Percentiles rank a stretch among this genome's conserved stretches.
These are phyloP conservation scores for Hyphantria cunea DNA, from an alignment of 1,140 invertebrate species.

Conservation along the genomic window DNA sequence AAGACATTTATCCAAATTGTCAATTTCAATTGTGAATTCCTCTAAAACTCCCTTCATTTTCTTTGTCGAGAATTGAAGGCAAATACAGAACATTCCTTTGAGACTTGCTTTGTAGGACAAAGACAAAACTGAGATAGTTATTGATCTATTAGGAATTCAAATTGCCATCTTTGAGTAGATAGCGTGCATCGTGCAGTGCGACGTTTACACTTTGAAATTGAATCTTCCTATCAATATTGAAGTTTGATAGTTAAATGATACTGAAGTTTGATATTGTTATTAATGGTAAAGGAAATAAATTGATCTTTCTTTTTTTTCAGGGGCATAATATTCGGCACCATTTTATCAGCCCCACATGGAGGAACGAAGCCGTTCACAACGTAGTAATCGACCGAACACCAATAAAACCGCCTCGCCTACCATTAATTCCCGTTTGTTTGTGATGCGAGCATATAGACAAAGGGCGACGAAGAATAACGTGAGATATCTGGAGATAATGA, in stretches of 20 bases:
- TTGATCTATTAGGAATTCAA: slow-evolving; percentile 60
- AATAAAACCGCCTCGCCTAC: slow-evolving; percentile 43
- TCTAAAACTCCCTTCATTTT: slow-evolving; percentile 34
- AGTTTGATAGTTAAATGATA: too few species aligned
- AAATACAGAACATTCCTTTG: slow-evolving; percentile 32
- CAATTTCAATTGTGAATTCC: slow-evolving; percentile 39
- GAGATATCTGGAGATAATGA: slow-evolving; percentile 48
- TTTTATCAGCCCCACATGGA: too few species aligned
- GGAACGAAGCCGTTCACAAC: background rate
- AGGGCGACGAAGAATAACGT: slow-evolving; percentile 35
- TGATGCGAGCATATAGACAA: slow-evolving; percentile 37
- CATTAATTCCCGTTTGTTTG: slow-evolving; percentile 48
- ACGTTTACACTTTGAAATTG: slow-evolving; percentile 48
- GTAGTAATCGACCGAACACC: slow-evolving; percentile 25
- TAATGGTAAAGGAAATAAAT: too few species aligned
- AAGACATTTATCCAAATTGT: slow-evolving; percentile 35
- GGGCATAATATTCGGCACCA: too few species aligned
- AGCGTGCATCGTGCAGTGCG: slow-evolving; percentile 39
- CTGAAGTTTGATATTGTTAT: too few species aligned
- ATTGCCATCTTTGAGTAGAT: slow-evolving; percentile 48
- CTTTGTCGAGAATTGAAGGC: slow-evolving; percentile 23
- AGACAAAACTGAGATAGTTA: slow-evolving; percentile 56
- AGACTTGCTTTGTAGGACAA: slow-evolving; percentile 41
- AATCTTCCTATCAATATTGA: background rate
- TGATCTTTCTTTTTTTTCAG: too few species aligned